A percentile compares a stretch with the other conserved stretches of the same genome.
Evolutionary conservation across 2,888 invertebrate genomes (phyloP).

Genomic region (Phyto melanocephala): DNA sequence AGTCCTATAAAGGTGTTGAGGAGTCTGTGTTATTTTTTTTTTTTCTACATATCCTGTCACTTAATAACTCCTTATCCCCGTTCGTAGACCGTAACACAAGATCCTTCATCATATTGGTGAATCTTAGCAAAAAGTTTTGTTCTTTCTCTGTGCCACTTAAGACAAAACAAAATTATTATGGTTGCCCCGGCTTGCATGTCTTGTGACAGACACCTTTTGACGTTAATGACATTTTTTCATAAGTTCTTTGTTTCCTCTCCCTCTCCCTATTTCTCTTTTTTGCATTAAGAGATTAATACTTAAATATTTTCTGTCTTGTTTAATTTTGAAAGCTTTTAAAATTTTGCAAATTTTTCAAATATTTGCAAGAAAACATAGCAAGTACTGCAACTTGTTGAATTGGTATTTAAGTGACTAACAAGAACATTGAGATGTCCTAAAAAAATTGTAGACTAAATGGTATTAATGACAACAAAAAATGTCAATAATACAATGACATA

Average conservation of each 20-base stretch:
- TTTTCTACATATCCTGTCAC: slow-evolving; percentile 46
- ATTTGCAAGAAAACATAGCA: too few species aligned
- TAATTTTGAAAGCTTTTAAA: too few species aligned
- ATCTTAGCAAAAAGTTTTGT: not conserved
- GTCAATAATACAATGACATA: too few species aligned
- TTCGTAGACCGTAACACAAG: not conserved
- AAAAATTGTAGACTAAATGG: too few species aligned
- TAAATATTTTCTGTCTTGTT: too few species aligned
- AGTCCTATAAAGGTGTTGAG: slow-evolving; percentile 21
- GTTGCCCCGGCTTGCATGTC: slow-evolving; percentile 45
- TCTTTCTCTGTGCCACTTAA: slow-evolving; percentile 1
- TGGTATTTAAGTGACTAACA: too few species aligned
- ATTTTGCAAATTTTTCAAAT: too few species aligned
- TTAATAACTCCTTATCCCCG: slow-evolving; percentile 39
- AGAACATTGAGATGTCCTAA: too few species aligned
- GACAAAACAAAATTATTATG: not conserved
- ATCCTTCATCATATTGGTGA: not conserved
- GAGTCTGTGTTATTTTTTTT: slow-evolving; percentile 1
- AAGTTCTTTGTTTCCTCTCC: not conserved
- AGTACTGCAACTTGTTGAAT: too few species aligned
- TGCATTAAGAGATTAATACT: too few species aligned
- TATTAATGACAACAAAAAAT: too few species aligned
- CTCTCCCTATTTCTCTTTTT: not conserved
- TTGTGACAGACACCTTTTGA: slow-evolving; percentile 51
- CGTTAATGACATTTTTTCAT: slow-evolving; percentile 46